Conservation (phyloP, 2,888 invertebrate genomes). For the Melikaiella ostensackeni region DNA sequence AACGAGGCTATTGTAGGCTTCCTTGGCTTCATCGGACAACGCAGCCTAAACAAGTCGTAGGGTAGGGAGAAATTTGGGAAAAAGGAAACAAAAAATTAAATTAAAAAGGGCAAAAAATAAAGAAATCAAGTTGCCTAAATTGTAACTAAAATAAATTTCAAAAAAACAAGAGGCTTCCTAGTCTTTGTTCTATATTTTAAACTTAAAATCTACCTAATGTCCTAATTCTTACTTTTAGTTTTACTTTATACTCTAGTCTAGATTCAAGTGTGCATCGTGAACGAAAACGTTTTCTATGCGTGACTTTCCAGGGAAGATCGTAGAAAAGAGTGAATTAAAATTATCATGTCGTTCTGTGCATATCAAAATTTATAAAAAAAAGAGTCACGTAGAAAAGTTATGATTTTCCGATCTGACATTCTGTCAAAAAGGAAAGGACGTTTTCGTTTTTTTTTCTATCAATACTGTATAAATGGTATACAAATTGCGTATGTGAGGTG, state of each 20-base stretch:
- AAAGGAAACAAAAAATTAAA: slow-evolving; percentile 61
- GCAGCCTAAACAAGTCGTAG: slow-evolving; percentile 82
- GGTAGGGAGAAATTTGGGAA: slow-evolving; percentile 65
- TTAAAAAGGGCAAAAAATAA: slow-evolving; percentile 47
- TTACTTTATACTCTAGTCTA: background rate
- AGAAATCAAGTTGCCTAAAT: slow-evolving; percentile 45
- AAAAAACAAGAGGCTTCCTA: slow-evolving; percentile 32
- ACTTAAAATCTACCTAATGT: background rate
- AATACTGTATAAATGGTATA: slow-evolving; percentile 18
- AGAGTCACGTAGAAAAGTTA: slow-evolving; percentile 15
- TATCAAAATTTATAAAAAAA: slow-evolving; percentile 32
- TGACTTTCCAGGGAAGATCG: background rate
- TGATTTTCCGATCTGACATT: background rate
- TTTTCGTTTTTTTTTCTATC: background rate
- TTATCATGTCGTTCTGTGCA: slow-evolving; percentile 19
- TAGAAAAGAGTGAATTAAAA: slow-evolving; percentile 16
- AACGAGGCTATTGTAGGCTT: slow-evolving; percentile 95
- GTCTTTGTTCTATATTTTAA: slow-evolving; percentile 4
- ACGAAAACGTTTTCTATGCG: slow-evolving; percentile 18
- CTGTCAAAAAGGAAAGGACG: background rate
- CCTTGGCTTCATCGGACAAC: slow-evolving; percentile 92
- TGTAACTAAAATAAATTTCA: slow-evolving; percentile 52
- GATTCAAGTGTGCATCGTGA: slow-evolving; percentile 9
- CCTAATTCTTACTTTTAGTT: background rate
- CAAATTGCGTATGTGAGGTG: background rate